Evolutionary conservation across 2,797 vertebrate genomes (phyloP).

Genomic region (Glyptemys insculpta): DNA sequence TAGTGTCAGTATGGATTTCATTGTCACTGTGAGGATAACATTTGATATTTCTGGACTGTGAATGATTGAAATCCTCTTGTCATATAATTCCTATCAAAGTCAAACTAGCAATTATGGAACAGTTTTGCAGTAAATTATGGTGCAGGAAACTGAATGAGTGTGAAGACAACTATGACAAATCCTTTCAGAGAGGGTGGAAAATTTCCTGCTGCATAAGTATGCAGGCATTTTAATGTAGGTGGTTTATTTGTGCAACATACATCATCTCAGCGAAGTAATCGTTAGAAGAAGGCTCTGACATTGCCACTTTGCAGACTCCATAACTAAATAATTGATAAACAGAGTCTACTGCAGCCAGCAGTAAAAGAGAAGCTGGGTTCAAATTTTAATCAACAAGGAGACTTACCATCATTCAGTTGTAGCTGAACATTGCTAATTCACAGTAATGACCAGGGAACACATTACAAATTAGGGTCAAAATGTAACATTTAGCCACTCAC

Average conservation of each 20-base stretch:
- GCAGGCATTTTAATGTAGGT: conserved; percentile 45
- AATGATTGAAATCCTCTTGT: conserved; percentile 48
- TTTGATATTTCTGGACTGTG: conserved; percentile 40
- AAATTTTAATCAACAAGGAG: conserved; percentile 28
- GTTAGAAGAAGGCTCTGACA: conserved; percentile 79
- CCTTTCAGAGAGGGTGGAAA: conserved; percentile 40
- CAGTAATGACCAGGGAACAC: background rate
- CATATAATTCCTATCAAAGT: conserved; percentile 59
- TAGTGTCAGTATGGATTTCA: conserved; percentile 17
- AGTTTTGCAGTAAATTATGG: conserved; percentile 45
- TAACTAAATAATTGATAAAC: conserved; percentile 80
- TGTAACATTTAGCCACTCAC: background rate
- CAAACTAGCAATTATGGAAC: conserved; percentile 51
- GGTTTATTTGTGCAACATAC: conserved; percentile 44
- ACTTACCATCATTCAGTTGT: conserved; percentile 10
- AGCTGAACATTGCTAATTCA: accelerated
- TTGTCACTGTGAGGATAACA: conserved; percentile 38
- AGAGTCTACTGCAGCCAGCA: conserved; percentile 51
- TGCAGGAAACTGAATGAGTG: background rate
- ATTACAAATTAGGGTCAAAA: background rate
- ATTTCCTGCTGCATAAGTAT: conserved; percentile 10
- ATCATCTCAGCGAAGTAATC: conserved; percentile 39
- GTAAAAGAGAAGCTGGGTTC: background rate
- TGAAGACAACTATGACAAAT: conserved; percentile 50
- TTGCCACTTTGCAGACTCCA: conserved; percentile 65